Percentiles rank a stretch among this genome's conserved stretches.
Evolutionary conservation across 2,888 invertebrate species (phyloP).

Genomic region (Acanthosepion esculentum): DNA sequence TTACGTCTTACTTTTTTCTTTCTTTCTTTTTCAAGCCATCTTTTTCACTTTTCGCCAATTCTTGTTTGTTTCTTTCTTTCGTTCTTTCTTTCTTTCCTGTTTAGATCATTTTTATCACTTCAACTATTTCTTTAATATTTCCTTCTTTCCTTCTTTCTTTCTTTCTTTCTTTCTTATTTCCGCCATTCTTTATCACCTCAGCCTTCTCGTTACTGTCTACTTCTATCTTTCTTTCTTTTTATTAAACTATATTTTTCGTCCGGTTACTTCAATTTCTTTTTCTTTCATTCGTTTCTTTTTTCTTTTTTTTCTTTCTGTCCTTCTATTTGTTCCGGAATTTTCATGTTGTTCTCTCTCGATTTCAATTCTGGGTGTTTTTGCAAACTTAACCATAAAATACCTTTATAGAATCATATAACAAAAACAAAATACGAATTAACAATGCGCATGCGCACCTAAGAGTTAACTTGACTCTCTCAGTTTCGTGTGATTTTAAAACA

Average conservation of each 20-base stretch:
- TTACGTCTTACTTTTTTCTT: too few species aligned
- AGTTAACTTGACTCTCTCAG: background rate
- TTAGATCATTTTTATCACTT: background rate
- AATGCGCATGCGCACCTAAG: background rate
- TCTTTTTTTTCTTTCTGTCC: too few species aligned
- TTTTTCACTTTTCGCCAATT: background rate
- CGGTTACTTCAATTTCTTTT: background rate
- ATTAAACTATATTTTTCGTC: background rate
- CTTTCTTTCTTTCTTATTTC: background rate
- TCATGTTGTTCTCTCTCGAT: too few species aligned
- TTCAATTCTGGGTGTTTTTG: too few species aligned
- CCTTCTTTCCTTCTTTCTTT: background rate
- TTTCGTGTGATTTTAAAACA: background rate
- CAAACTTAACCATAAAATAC: background rate
- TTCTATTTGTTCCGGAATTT: too few species aligned
- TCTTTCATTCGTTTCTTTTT: too few species aligned
- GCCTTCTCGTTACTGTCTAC: background rate
- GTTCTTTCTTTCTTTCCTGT: background rate
- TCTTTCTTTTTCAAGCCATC: background rate
- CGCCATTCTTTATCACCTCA: background rate
- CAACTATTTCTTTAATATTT: background rate
- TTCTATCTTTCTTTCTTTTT: background rate
- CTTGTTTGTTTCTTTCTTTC: background rate
- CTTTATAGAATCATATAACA: background rate
- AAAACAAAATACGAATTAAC: background rate